Evolutionary conservation across 2,888 invertebrate species (phyloP), one percentile per base, ranked within the genome.

Genomic region (Phanerotoma sp.): DNA sequence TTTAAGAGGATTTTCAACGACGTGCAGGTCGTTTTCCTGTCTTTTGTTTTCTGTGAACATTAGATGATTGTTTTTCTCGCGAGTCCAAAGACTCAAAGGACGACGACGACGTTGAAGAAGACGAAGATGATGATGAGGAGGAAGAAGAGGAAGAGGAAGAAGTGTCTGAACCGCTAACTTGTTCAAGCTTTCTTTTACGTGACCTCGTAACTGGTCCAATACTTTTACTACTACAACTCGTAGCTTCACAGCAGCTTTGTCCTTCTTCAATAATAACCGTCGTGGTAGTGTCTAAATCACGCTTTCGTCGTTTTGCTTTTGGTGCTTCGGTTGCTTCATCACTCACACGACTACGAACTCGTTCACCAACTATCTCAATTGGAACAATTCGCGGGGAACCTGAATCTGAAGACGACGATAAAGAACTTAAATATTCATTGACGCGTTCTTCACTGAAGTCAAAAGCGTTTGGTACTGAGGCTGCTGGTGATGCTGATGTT

Each of bases 361-460:
- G 30, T 10, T 45, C 41, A 3, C 13, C 16, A 40, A 32, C n/a
- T n/a, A n/a, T n/a, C n/a, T n/a, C n/a, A n/a, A n/a, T n/a, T n/a
- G n/a, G n/a, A n/a, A n/a, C 22, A 38, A 62, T 62, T 47, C 61
- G 63, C 13, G 73, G 68, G 5, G 72, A 71, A 30, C 71, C 72
- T 0, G 74, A 70, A n/a, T 74, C 70, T 3, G 75, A 73, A 3
- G 76, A 77, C 9, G 80, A 80, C 5, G 80, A 80, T 40, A 81
- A 65, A 22, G 80, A 80, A 25, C 79, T 79, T 11, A 81, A 70
- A 62, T 81, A 81, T 56, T 81, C 80, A 59, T 77, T 79, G 18
- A 81, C 80, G 53, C 78, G 74, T 11, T 78, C 77, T 56, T 80
- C 80, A 16, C 77, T 73, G 54, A 80, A 81, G 60, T 79, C 79